Conservation (phyloP, 2,113 vertebrate species). For the Antechinus stuartii region DNA sequence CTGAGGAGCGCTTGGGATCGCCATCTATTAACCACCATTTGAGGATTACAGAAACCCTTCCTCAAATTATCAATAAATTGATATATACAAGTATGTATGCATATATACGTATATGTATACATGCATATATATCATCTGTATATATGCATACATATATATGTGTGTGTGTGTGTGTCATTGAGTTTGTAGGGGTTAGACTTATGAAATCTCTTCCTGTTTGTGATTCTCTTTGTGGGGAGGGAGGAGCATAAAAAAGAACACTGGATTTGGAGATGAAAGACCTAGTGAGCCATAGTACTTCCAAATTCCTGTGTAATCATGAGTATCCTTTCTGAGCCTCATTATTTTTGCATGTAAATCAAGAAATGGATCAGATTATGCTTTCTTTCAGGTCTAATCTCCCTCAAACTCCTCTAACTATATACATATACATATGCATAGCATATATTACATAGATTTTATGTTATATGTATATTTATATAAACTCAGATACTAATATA, state of each 20-base stretch:
- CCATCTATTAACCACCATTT: background rate
- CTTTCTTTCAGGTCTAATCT: background rate
- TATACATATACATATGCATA: background rate
- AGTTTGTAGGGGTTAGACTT: background rate
- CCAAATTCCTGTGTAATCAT: background rate
- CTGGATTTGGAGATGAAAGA: background rate
- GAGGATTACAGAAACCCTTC: background rate
- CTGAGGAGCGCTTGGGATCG: background rate
- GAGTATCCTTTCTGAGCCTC: background rate
- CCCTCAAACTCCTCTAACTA: background rate
- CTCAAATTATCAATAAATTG: background rate
- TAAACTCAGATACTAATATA: background rate
- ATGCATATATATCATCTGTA: background rate
- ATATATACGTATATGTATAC: background rate
- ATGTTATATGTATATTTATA: background rate
- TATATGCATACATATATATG: background rate
- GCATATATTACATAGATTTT: too few relatives aligned
- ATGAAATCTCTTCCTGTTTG: background rate
- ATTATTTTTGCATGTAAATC: background rate
- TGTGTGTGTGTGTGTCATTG: background rate
- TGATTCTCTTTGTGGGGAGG: background rate
- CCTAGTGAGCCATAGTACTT: background rate
- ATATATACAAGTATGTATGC: background rate
- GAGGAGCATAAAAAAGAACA: background rate
- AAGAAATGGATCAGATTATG: background rate